Percentiles rank a stretch among this genome's conserved stretches.
phyloP scores from a whole-genome alignment of 2,113 vertebrate species.

The Cricetomys ansorgei region DNA sequence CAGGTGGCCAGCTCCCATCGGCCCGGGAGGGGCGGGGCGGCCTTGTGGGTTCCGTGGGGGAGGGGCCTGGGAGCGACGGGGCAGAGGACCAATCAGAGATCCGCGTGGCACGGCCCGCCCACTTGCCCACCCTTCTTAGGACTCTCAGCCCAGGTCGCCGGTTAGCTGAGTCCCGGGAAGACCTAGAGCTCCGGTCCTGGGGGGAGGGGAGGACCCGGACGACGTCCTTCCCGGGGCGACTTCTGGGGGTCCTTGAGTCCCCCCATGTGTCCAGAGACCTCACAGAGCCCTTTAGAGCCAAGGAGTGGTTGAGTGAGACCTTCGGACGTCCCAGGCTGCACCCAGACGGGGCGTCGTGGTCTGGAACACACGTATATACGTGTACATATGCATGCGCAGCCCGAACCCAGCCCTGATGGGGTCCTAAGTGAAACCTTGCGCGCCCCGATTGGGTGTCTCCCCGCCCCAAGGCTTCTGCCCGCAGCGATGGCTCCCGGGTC shows the following conservation, averaged over 20 bases:
- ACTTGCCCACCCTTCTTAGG: background rate
- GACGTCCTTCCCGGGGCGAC: background rate
- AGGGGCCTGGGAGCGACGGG: constrained; percentile 40
- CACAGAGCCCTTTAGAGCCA: background rate
- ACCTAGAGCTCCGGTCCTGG: background rate
- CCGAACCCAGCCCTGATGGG: background rate
- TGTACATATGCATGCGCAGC: too few species aligned
- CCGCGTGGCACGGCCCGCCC: background rate
- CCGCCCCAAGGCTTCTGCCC: background rate
- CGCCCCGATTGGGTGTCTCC: too few species aligned
- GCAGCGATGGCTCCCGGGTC: too few species aligned
- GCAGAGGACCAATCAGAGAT: constrained; percentile 27
- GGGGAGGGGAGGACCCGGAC: fast-evolving
- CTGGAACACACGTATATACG: too few species aligned
- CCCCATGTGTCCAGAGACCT: background rate
- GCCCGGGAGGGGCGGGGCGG: background rate
- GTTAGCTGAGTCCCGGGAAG: background rate
- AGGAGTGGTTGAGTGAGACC: background rate
- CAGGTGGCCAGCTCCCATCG: background rate
- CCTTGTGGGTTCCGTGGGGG: background rate
- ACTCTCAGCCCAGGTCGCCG: background rate
- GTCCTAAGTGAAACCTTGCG: background rate
- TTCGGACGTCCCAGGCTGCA: background rate
- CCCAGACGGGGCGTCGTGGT: too few species aligned
- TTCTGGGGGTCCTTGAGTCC: background rate